Conservation (phyloP, 2,797 vertebrate species). For the Picus viridis region DNA sequence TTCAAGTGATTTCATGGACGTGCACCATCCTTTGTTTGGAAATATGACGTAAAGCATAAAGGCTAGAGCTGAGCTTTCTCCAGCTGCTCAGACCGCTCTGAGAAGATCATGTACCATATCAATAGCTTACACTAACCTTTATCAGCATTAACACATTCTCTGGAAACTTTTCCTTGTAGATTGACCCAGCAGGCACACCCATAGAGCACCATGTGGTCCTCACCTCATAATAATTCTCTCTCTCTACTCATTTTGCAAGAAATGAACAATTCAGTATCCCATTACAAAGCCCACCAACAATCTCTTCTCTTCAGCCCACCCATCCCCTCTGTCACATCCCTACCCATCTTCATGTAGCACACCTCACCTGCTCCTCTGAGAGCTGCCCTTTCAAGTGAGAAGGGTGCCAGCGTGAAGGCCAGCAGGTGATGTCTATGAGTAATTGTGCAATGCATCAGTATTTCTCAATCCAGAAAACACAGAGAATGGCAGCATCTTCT, state of each 20-base stretch:
- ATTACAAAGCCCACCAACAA: not conserved
- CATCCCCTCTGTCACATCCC: not conserved
- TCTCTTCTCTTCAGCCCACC: not conserved
- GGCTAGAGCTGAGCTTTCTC: not conserved
- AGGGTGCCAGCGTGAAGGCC: accelerated
- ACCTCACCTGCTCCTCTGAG: not conserved
- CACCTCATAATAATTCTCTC: not conserved
- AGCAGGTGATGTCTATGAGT: not conserved
- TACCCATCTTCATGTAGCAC: not conserved
- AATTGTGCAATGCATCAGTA: not conserved
- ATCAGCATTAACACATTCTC: not conserved
- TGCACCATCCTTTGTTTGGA: not conserved
- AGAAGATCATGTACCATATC: not conserved
- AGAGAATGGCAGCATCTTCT: not conserved
- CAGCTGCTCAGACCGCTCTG: not conserved
- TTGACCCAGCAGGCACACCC: not conserved
- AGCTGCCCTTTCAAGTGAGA: not conserved
- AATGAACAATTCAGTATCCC: not conserved
- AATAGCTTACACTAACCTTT: not conserved
- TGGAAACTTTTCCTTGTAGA: not conserved
- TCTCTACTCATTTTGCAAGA: not conserved
- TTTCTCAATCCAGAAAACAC: not conserved
- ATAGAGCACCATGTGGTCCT: not conserved
- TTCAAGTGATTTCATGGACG: not conserved
- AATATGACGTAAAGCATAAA: not conserved